A percentile compares a stretch with the other conserved stretches of the same genome.
Conservation (phyloP, 1,140 invertebrate species). For the Lepidurus couesii region DNA sequence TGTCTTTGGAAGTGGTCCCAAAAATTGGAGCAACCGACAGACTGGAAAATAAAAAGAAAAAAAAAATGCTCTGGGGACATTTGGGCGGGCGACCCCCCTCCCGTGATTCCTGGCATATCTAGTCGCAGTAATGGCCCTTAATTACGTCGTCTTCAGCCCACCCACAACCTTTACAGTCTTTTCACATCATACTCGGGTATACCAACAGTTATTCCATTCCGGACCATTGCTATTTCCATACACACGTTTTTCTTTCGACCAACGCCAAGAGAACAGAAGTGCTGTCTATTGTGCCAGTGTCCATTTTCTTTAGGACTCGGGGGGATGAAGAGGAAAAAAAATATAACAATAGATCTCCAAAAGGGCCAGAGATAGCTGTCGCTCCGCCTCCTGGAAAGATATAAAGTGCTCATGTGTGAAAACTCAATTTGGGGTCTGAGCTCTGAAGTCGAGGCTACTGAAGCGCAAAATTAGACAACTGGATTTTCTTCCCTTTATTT, state of each 20-base stretch:
- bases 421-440: neutral
- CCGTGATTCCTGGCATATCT: neutral
- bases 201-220: neutral
- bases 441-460: neutral
- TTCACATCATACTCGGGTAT: neutral
- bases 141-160: neutral
- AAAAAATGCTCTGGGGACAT: neutral
- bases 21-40: neutral
- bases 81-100: neutral
- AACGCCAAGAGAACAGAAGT: neutral
- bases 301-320: neutral
- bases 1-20: slow-evolving; percentile 18
- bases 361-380: neutral
- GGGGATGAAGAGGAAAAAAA: neutral
- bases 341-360: neutral
- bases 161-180: slow-evolving; percentile 1
- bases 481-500: neutral
- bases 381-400: neutral
- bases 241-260: neutral
- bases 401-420: neutral
- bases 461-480: slow-evolving; percentile 15
- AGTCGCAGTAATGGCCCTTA: neutral
- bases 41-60: neutral
- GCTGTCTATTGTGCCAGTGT: neutral
- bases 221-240: neutral